Conservation (phyloP, 2,113 vertebrate species). For the Chunga burmeisteri region DNA sequence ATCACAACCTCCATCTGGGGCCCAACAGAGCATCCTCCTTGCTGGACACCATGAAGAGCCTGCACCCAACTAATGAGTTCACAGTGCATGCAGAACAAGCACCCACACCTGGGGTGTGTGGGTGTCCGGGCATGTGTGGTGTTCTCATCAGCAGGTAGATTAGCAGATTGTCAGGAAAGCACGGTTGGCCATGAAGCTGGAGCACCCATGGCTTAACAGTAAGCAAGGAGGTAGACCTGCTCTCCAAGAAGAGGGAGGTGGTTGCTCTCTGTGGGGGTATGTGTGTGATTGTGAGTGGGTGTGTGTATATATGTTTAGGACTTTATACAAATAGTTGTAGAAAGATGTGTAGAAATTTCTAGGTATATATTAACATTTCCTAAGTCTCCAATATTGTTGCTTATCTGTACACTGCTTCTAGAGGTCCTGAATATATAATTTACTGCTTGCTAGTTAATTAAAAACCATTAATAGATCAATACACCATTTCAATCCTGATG, state of each 20-base stretch:
- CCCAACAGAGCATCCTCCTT: background rate
- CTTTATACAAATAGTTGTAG: background rate
- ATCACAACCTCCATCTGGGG: background rate
- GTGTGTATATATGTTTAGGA: background rate
- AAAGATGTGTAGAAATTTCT: background rate
- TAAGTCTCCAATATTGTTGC: background rate
- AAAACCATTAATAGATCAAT: background rate
- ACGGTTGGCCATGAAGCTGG: rapidly evolving
- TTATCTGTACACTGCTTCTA: background rate
- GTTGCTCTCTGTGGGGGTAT: background rate
- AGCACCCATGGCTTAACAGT: background rate
- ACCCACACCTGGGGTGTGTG: background rate
- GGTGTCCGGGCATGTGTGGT: background rate
- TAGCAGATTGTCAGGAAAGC: background rate
- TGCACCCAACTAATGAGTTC: background rate
- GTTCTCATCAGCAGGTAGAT: background rate
- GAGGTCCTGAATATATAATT: background rate
- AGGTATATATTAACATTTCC: background rate
- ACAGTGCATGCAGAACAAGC: background rate
- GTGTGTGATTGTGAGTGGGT: background rate
- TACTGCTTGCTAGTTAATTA: background rate
- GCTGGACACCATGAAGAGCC: background rate
- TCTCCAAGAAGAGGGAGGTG: background rate
- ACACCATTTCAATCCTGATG: background rate
- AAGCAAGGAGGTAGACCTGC: rapidly evolving